A percentile compares a stretch with the other conserved stretches of the same genome.
Evolutionary conservation across 2,888 invertebrate genomes (phyloP).

Genomic region (Scaptomyza reducta): DNA sequence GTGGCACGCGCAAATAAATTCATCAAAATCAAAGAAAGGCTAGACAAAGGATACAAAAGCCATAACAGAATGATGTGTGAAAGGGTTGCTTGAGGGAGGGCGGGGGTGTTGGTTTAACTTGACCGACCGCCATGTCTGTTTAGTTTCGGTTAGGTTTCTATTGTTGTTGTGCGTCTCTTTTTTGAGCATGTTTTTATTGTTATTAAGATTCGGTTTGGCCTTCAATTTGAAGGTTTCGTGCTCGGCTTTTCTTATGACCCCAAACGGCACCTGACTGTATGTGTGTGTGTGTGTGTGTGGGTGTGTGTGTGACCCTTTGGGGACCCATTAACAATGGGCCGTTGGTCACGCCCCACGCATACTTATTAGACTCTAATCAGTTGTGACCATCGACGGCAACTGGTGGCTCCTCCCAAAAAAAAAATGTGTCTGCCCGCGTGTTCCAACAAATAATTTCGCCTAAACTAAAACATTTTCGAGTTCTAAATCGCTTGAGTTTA

Average conservation of each 20-base stretch:
- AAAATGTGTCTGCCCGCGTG: too few relatives aligned
- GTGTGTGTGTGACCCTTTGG: constrained; percentile 53
- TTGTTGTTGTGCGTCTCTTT: constrained; percentile 50
- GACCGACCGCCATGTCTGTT: constrained; percentile 24
- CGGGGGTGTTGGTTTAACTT: not conserved
- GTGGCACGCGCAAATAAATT: constrained; percentile 60
- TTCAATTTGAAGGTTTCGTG: constrained; percentile 69
- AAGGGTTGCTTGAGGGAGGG: not conserved
- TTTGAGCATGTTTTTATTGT: constrained; percentile 66
- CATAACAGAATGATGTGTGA: constrained; percentile 7
- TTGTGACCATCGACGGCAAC: constrained; percentile 71
- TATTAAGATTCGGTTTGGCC: constrained; percentile 63
- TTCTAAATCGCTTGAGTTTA: too few relatives aligned
- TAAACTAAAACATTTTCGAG: too few relatives aligned
- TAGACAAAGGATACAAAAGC: constrained; percentile 24
- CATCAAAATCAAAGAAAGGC: constrained; percentile 69
- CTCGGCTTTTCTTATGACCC: constrained; percentile 37
- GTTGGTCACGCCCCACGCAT: constrained; percentile 70
- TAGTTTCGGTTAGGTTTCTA: constrained; percentile 32
- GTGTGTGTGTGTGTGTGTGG: constrained; percentile 5
- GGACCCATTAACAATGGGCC: constrained; percentile 69
- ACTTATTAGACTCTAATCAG: constrained; percentile 77
- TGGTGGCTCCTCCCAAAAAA: constrained; percentile 51
- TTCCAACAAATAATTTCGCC: constrained; percentile 4
- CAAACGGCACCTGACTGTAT: constrained; percentile 33